Percentiles rank a stretch among this genome's conserved stretches.
Evolutionary conservation across 2,888 invertebrate genomes (phyloP).

Genomic region (Leptopilina syphax): DNA sequence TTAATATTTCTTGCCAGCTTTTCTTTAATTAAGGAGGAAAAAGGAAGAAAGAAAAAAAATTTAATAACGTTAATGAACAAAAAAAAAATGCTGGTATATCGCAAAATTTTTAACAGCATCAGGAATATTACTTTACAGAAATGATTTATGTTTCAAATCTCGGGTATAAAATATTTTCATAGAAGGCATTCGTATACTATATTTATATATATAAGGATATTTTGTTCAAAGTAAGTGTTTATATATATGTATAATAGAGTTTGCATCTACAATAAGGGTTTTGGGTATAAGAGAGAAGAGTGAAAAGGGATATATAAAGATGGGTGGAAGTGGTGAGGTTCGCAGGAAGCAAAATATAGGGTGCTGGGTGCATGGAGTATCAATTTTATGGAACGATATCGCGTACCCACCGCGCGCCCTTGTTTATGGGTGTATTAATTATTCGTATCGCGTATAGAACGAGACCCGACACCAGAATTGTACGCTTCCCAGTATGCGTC

Average conservation of each 20-base stretch:
- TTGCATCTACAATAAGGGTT: not conserved
- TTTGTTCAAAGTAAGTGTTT: not conserved
- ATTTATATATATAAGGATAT: not conserved
- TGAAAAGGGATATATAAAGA: not conserved
- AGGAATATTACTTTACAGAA: too few species aligned
- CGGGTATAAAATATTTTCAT: too few species aligned
- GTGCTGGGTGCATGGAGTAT: slow-evolving; percentile 64
- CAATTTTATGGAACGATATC: slow-evolving; percentile 72
- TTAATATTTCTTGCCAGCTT: too few species aligned
- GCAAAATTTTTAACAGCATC: too few species aligned
- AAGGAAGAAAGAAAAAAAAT: too few species aligned
- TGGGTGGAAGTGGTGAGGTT: not conserved
- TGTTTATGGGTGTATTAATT: slow-evolving; percentile 75
- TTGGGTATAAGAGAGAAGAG: not conserved
- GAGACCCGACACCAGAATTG: slow-evolving; percentile 60
- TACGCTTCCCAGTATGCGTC: slow-evolving; percentile 61
- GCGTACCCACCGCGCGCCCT: slow-evolving; percentile 57
- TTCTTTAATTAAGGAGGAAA: too few species aligned
- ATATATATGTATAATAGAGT: not conserved
- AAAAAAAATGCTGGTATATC: too few species aligned
- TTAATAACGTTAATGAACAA: too few species aligned
- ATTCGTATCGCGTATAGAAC: slow-evolving; percentile 72
- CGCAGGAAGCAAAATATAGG: slow-evolving; percentile 11
- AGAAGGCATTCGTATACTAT: not conserved
- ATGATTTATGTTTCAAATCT: too few species aligned